A percentile compares a stretch with the other conserved stretches of the same genome.
These are phyloP conservation scores for Sweltsa coloradensis DNA, from an alignment of 1,140 invertebrate genomes.

Conservation along the genomic window DNA sequence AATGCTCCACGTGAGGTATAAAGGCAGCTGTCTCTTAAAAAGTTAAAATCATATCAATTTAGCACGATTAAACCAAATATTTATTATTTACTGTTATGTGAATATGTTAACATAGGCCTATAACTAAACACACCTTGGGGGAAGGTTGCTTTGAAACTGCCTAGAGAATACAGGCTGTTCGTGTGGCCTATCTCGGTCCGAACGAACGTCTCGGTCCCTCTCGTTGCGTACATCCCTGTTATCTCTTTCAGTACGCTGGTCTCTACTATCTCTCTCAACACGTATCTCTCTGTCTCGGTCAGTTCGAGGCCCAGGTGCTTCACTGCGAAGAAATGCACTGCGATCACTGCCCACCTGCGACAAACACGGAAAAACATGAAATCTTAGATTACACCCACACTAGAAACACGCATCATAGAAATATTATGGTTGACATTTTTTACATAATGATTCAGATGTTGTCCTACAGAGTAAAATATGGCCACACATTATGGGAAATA, in stretches of 20 bases:
- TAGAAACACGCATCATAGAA: background rate
- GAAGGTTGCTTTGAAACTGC: slow-evolving; percentile 65
- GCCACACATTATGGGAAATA: too few species aligned
- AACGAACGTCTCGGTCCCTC: slow-evolving; percentile 11
- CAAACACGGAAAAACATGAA: too few species aligned
- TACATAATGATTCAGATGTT: background rate
- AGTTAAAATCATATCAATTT: too few species aligned
- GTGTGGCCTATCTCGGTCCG: slow-evolving; percentile 24
- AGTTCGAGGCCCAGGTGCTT: too few species aligned
- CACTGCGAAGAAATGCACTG: too few species aligned
- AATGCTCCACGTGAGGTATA: too few species aligned
- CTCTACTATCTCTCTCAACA: slow-evolving; percentile 6
- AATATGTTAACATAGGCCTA: too few species aligned
- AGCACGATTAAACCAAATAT: too few species aligned
- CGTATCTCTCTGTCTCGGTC: slow-evolving; percentile 2
- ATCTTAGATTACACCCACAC: background rate
- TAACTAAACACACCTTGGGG: too few species aligned
- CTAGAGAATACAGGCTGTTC: slow-evolving; percentile 45
- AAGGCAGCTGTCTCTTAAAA: too few species aligned
- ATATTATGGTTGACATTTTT: background rate
- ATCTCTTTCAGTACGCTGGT: slow-evolving; percentile 3
- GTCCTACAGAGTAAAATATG: background rate
- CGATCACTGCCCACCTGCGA: too few species aligned
- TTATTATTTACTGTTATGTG: too few species aligned
- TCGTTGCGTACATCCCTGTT: slow-evolving; percentile 6